Evolutionary conservation across 2,888 invertebrate genomes (phyloP), one percentile per base, ranked within the genome.

Genomic region (Pterostichus niger): DNA sequence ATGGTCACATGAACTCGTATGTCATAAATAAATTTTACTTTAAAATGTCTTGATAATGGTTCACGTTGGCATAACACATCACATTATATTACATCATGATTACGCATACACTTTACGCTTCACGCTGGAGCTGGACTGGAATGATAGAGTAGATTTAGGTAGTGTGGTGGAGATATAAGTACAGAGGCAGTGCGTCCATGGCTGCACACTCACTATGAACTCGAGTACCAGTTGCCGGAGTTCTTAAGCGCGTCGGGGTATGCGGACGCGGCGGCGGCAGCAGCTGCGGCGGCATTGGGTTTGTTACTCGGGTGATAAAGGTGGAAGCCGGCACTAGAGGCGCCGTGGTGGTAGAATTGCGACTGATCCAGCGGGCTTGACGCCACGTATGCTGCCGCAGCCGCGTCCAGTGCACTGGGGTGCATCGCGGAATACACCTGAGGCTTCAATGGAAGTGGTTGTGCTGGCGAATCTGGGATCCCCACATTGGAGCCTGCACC

Each of bases 391-490:
- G 94, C 93, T 1, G 94, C 93, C 83, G 95, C 93, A 84, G 93
- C 92, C 75, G 94, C 92, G 86, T 91, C 91, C 84, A 91, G 88
- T 15, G 90, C 89, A 85, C 89, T 90, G 2, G 91, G 91, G 87
- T 92, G 92, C 84, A 92, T 91, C 40, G 94, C 94, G 6, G 96
- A 95, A 89, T 97, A 97, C 71, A 97, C 96, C 89, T 97, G 97
- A 33, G 97, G 97, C 89, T 97, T 97, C 82, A 97, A 91, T 24
- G 97, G 97, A 86, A 97, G 90, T 33, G 95, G 92, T 86, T 93
- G 93, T 11, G 93, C 91, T 6, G 92, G 93, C 86, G 92, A 91
- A 85, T 92, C 92, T 59, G 91, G 88, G 59, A 93, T 88, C 88
- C 92, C 91, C 31, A 91, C 90, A 85, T 91, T 91, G 84, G 93